A percentile compares a stretch with the other conserved stretches of the same genome.
phyloP scores from a whole-genome alignment of 2,113 vertebrate genomes.

The Halichoerus grypus region DNA sequence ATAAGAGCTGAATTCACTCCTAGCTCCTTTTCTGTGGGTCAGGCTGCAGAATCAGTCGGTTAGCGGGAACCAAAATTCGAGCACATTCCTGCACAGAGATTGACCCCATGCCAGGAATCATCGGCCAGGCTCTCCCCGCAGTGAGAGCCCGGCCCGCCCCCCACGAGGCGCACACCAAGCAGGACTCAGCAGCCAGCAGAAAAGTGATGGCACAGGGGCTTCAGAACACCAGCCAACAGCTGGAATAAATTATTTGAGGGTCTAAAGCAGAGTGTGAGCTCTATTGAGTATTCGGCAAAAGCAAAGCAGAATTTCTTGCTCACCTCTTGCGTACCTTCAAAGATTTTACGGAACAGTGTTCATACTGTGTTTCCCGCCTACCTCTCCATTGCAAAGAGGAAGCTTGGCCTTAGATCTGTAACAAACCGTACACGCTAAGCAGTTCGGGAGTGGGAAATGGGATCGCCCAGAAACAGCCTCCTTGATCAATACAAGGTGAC shows the following conservation, averaged over 20 bases:
- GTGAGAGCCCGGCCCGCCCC: rapidly evolving
- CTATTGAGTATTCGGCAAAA: background rate
- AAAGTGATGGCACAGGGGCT: background rate
- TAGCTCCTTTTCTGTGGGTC: background rate
- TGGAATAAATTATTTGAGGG: too few species aligned
- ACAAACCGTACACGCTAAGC: rapidly evolving
- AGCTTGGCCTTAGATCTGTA: background rate
- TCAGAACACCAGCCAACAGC: rapidly evolving
- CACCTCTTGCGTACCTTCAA: background rate
- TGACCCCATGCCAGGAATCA: background rate
- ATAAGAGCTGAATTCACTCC: background rate
- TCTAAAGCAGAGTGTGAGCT: background rate
- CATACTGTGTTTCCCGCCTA: too few species aligned
- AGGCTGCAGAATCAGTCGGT: background rate
- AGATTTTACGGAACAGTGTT: background rate
- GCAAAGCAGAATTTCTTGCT: background rate
- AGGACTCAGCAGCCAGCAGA: background rate
- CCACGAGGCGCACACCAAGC: background rate
- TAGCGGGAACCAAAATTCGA: background rate
- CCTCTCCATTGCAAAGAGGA: background rate
- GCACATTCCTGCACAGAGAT: background rate
- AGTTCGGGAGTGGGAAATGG: background rate
- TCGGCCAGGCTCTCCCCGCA: rapidly evolving
- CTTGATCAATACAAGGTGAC: background rate
- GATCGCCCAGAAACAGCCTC: background rate